phyloP scores from a whole-genome alignment of 2,888 invertebrate genomes.

The Meteorus colon region DNA sequence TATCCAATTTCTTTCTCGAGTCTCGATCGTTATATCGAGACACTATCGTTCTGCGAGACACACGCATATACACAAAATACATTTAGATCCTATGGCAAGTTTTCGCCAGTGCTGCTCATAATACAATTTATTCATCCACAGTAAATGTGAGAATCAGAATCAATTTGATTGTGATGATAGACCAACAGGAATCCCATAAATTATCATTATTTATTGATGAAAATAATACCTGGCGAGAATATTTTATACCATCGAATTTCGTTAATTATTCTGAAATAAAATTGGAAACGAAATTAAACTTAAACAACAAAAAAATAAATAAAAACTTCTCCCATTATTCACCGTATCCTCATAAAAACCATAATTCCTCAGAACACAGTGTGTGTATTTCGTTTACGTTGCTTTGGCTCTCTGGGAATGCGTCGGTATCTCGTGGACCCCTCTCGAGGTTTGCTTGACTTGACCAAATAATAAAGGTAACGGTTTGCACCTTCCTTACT shows the following conservation, averaged over 20 bases:
- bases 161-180: not conserved
- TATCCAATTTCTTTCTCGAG: slow-evolving; percentile 32
- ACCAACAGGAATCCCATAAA: not conserved
- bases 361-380: slow-evolving; percentile 63
- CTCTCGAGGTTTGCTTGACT: slow-evolving; percentile 75
- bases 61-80: not conserved
- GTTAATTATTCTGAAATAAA: not conserved
- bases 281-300: not conserved
- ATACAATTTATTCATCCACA: not conserved
- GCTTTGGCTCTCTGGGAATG: slow-evolving; percentile 78
- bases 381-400: slow-evolving; percentile 74
- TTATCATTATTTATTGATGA: not conserved
- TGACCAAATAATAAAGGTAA: slow-evolving; percentile 76
- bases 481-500: slow-evolving; percentile 79
- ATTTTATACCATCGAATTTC: not conserved
- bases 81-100: not conserved
- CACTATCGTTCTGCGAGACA: slow-evolving; percentile 17
- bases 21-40: slow-evolving; percentile 23
- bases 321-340: slow-evolving; percentile 12
- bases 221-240: slow-evolving; percentile 29
- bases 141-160: not conserved
- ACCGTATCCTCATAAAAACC: slow-evolving; percentile 31
- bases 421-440: slow-evolving; percentile 75
- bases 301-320: slow-evolving; percentile 15
- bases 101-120: slow-evolving; percentile 24